phyloP scores from a whole-genome alignment of 2,888 invertebrate species.

The Perdita meconis region DNA sequence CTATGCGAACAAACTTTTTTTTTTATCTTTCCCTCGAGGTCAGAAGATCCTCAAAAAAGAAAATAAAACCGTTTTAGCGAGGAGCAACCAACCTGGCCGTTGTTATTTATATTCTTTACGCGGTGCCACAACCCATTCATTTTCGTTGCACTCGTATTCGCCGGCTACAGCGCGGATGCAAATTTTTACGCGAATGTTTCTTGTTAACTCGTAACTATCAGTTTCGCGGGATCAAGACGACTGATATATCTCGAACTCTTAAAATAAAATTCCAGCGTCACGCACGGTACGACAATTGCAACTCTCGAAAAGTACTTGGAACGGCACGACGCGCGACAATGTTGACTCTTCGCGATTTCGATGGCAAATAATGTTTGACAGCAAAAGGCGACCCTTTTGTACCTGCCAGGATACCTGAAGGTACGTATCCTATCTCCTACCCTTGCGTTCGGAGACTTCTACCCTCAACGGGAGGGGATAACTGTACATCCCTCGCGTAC shows the following conservation, averaged over 20 bases:
- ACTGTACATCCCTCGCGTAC: not conserved
- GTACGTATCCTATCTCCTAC: not conserved
- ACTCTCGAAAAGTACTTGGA: not conserved
- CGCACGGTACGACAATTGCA: too few species aligned
- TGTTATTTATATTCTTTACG: constrained; percentile 48
- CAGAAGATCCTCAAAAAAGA: not conserved
- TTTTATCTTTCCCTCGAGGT: not conserved
- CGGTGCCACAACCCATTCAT: constrained; percentile 67
- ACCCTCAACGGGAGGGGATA: not conserved
- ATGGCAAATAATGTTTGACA: not conserved
- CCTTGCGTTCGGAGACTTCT: not conserved
- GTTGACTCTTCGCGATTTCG: not conserved
- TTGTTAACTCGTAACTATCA: not conserved
- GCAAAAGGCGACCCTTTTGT: constrained; percentile 13
- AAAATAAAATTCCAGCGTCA: too few species aligned
- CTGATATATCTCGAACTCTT: too few species aligned
- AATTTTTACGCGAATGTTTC: not conserved
- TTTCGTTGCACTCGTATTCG: constrained; percentile 41
- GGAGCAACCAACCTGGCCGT: constrained; percentile 60
- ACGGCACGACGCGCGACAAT: not conserved
- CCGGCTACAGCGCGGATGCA: not conserved
- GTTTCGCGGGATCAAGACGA: too few species aligned
- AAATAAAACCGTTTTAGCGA: not conserved
- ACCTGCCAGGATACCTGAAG: not conserved
- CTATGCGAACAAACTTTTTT: not conserved